Base-by-base conservation (phyloP, 2,113 vertebrate species). In the Stigmatopora argus region DNA sequence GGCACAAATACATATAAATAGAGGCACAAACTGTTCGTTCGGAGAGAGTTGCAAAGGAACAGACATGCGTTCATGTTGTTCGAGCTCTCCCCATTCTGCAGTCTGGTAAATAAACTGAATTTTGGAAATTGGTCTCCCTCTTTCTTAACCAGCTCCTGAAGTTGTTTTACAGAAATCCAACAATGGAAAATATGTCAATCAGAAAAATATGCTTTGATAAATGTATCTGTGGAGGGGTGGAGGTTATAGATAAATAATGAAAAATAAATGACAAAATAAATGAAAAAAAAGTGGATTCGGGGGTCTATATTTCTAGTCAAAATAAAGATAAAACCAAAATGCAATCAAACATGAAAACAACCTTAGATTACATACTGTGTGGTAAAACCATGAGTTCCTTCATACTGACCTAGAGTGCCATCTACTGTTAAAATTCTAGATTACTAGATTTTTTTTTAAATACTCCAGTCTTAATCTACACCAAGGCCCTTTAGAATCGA, bases 331-430 rank as follows among this genome's bases (percentile, higher is more conserved):
- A 49, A 10, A 71, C 55, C 5, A 45, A 6, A n/a, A 8, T 31
- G 10, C 0, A 34, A 21, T n/a, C 15, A 35, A 47, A 51, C 12
- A 64, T 17, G 5, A 53, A 66, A 52, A 55, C 7, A 70, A 58
- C 10, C 23, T 44, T 35, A 19, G 65, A 74, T 49, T 64, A 2
- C 49, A 5, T 12, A 66, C 10, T 59, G 23, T 41, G 18, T 71
- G 57, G 46, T 56, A 19, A 13, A 63, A 23, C 31, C 38, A 47
- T 64, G 4, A 34, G 4, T 31, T 65, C 12, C 62, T 64, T 5
- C n/a, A 57, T 17, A 48, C 65, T 77, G 84, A 60, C 70, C 70
- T 77, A 77, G 66, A 80, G 64, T 61, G 70, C 90, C 92, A 88
- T 83, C 91, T 92, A 88, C 88, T 80, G 55, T 44, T 45, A 1